Evolutionary conservation across 2,113 vertebrate species (phyloP).

Genomic region (Blennius ocellaris): DNA sequence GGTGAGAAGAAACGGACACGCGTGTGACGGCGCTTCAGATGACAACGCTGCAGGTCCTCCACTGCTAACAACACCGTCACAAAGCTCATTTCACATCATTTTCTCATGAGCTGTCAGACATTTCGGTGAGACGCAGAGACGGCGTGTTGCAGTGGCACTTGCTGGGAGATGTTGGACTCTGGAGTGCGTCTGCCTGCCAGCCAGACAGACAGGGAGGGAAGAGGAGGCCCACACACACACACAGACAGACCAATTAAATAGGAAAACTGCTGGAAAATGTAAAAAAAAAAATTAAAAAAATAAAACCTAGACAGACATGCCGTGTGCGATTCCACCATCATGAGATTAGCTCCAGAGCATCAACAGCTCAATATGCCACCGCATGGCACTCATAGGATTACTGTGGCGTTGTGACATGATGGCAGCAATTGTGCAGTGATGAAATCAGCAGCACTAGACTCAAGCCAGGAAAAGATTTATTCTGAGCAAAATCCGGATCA

Average conservation of each 20-base stretch:
- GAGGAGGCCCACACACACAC: constrained; percentile 20
- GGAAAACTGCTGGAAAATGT: constrained; percentile 27
- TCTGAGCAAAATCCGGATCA: neutral
- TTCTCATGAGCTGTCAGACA: neutral
- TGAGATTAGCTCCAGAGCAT: constrained; percentile 40
- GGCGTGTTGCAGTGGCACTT: constrained; percentile 13
- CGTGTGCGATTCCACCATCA: constrained; percentile 16
- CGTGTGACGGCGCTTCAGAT: constrained; percentile 35
- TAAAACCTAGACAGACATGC: neutral
- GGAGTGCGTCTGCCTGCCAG: constrained; percentile 1
- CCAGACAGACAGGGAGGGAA: constrained; percentile 17
- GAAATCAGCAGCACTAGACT: neutral
- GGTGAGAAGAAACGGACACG: constrained; percentile 16
- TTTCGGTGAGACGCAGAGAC: neutral
- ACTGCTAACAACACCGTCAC: neutral
- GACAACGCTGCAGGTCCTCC: constrained; percentile 8
- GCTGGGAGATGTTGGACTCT: neutral
- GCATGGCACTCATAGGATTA: constrained; percentile 12
- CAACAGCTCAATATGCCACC: constrained; percentile 51
- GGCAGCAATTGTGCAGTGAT: neutral
- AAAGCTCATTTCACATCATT: neutral
- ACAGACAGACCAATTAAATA: constrained; percentile 6
- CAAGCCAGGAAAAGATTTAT: neutral
- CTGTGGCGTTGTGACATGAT: neutral
- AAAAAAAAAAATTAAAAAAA: neutral